phyloP scores from a whole-genome alignment of 2,888 invertebrate genomes.

The Chymomyza caudatula region DNA sequence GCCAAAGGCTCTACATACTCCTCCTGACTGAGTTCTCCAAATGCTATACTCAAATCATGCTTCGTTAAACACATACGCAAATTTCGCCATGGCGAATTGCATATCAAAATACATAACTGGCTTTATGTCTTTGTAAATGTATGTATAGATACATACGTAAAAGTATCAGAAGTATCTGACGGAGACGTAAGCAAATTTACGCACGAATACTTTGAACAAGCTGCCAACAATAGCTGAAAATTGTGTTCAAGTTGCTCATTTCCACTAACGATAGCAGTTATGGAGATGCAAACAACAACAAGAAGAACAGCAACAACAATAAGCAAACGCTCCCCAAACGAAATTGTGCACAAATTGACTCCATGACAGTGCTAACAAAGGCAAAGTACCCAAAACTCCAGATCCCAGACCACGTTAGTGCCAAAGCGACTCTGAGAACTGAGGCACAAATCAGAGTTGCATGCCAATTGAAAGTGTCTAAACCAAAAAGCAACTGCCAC shows the following conservation, averaged over 20 bases:
- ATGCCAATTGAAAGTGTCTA: neutral
- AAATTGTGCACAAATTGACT: conserved; percentile 57
- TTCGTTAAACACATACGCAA: conserved; percentile 71
- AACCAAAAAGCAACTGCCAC: neutral
- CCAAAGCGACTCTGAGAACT: neutral
- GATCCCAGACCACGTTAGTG: neutral
- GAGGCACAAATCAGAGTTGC: conserved; percentile 42
- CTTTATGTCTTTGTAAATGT: conserved; percentile 22
- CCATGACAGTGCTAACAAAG: conserved; percentile 30
- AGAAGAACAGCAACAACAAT: neutral
- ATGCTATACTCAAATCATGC: conserved; percentile 20
- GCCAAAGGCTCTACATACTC: neutral
- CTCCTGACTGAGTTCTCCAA: no score
- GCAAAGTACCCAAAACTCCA: conserved; percentile 10
- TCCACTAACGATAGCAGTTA: conserved; percentile 34
- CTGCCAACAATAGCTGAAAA: conserved; percentile 2
- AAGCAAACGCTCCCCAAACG: conserved; percentile 41
- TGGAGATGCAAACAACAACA: conserved; percentile 11
- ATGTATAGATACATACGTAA: neutral
- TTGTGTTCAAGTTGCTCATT: conserved; percentile 16
- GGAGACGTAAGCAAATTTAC: conserved; percentile 17
- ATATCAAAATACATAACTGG: conserved; percentile 59
- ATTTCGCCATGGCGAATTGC: conserved; percentile 38
- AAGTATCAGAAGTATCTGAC: conserved; percentile 4
- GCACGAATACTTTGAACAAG: conserved; percentile 30